phyloP scores from a whole-genome alignment of 1,140 invertebrate species.

The Heliothis virescens region DNA sequence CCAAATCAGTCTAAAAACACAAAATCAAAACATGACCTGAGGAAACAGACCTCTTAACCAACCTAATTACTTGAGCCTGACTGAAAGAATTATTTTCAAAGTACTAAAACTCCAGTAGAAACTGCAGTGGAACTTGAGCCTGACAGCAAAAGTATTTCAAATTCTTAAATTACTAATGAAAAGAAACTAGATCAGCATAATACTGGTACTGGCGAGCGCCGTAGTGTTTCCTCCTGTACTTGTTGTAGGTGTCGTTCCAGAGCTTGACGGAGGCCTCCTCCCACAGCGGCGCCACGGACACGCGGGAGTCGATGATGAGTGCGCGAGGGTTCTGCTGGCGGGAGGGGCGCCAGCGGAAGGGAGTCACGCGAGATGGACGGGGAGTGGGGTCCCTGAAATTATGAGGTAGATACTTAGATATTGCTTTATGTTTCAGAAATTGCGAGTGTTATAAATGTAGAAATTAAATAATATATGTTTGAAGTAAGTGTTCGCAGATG shows the following conservation, averaged over 20 bases:
- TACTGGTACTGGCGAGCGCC: conserved; percentile 55
- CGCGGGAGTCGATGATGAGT: conserved; percentile 66
- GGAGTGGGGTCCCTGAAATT: conserved; percentile 76
- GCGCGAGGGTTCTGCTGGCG: conserved; percentile 68
- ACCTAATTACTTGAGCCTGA: too few species aligned
- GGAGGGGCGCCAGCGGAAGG: conserved; percentile 71
- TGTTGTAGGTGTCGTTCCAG: conserved; percentile 78
- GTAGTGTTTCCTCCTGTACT: conserved; percentile 71
- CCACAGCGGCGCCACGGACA: conserved; percentile 72
- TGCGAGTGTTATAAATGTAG: too few species aligned
- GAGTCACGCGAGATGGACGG: conserved; percentile 59
- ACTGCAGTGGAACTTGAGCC: not conserved
- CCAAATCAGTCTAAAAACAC: too few species aligned
- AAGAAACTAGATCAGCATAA: not conserved
- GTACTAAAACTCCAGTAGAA: too few species aligned
- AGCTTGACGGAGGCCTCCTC: conserved; percentile 62
- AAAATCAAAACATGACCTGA: too few species aligned
- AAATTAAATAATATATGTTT: too few species aligned
- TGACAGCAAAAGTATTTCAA: not conserved
- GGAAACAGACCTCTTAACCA: too few species aligned
- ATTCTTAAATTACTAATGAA: not conserved
- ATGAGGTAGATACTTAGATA: not conserved
- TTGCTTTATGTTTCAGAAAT: too few species aligned
- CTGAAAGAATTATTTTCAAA: too few species aligned
- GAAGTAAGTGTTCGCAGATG: too few species aligned